Conservation (phyloP, 2,113 vertebrate species). For the Phaethornis superciliosus region DNA sequence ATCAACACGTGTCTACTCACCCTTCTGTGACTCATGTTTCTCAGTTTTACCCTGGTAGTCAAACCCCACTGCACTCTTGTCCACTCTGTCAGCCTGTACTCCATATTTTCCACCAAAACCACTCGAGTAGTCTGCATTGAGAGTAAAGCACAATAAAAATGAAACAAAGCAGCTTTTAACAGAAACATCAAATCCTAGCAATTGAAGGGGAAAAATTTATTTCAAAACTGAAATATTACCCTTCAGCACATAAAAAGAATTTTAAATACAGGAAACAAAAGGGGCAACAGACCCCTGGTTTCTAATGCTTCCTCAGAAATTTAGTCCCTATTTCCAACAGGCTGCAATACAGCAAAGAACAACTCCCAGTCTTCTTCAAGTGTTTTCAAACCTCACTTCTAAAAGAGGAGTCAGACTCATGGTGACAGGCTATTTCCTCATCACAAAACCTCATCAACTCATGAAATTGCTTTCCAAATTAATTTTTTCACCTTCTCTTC, state of each 20-base stretch:
- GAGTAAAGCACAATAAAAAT: neutral
- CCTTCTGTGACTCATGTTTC: slow-evolving; percentile 93
- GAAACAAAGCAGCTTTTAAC: neutral
- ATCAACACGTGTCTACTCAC: slow-evolving; percentile 59
- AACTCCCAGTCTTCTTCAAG: neutral
- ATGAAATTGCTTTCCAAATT: neutral
- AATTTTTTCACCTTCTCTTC: neutral
- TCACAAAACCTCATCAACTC: neutral
- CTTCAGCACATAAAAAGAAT: neutral
- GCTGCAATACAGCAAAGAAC: neutral
- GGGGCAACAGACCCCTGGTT: neutral
- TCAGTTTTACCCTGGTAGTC: slow-evolving; percentile 95
- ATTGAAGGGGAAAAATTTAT: neutral
- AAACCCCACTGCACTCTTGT: slow-evolving; percentile 93
- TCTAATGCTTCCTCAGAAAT: neutral
- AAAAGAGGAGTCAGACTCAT: neutral
- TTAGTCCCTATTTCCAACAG: neutral
- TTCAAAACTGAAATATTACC: neutral
- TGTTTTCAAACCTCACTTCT: neutral
- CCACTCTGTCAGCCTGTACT: slow-evolving; percentile 92
- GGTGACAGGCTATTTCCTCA: neutral
- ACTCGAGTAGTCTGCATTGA: slow-evolving; percentile 86
- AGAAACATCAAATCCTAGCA: neutral
- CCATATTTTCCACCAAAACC: slow-evolving; percentile 93
- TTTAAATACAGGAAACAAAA: neutral